Conservation (phyloP, 2,888 invertebrate species). For the Ametastegia equiseti region DNA sequence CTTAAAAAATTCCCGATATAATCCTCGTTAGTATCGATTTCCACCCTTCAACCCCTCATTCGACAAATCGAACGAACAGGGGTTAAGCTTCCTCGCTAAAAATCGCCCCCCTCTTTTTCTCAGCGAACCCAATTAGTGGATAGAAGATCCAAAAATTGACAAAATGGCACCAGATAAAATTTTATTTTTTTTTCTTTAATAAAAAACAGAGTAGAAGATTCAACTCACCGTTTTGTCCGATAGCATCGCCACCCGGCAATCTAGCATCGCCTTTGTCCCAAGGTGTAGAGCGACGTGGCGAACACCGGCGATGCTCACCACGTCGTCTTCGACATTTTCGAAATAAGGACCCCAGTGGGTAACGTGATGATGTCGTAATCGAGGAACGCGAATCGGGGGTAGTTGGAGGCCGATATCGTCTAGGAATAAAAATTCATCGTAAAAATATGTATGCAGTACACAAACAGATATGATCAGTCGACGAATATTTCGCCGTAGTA, state of each 20-base stretch:
- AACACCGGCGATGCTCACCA: slow-evolving; percentile 77
- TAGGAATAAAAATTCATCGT: not conserved
- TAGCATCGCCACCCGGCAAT: slow-evolving; percentile 84
- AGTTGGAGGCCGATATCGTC: slow-evolving; percentile 49
- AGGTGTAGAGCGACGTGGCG: slow-evolving; percentile 80
- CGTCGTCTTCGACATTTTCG: slow-evolving; percentile 78
- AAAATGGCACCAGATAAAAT: too few species aligned
- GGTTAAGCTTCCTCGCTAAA: too few species aligned
- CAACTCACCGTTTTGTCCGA: slow-evolving; percentile 82
- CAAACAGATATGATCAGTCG: too few species aligned
- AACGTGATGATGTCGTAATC: slow-evolving; percentile 82
- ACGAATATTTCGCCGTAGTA: too few species aligned
- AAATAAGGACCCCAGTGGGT: slow-evolving; percentile 87
- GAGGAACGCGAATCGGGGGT: slow-evolving; percentile 70
- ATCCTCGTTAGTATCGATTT: slow-evolving; percentile 15
- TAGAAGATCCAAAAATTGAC: too few species aligned
- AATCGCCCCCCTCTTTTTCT: too few species aligned
- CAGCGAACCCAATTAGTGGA: not conserved
- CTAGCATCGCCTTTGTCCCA: slow-evolving; percentile 82
- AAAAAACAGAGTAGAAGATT: not conserved
- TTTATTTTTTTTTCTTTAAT: too few species aligned
- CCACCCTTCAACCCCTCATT: not conserved
- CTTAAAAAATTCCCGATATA: slow-evolving; percentile 69
- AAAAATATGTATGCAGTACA: too few species aligned
- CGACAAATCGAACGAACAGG: too few species aligned